phyloP scores from a whole-genome alignment of 2,888 invertebrate genomes.

The Ophonus ardosiacus region DNA sequence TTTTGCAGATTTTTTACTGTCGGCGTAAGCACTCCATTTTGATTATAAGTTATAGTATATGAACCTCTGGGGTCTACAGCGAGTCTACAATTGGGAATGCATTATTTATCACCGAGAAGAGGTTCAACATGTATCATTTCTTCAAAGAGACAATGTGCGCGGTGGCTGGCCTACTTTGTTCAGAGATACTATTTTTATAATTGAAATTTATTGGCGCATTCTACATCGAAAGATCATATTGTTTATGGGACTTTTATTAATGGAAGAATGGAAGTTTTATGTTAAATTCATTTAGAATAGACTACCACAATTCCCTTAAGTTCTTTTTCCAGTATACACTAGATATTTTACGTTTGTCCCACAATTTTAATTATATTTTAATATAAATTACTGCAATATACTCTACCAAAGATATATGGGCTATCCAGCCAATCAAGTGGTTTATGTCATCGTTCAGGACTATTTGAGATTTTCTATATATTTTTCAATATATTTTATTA shows the following conservation, averaged over 20 bases:
- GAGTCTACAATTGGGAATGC: slow-evolving; percentile 43
- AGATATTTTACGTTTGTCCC: neutral
- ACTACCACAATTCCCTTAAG: slow-evolving; percentile 10
- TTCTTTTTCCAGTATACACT: neutral
- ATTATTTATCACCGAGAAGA: slow-evolving; percentile 48
- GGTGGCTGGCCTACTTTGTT: neutral
- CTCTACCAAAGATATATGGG: neutral
- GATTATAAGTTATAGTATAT: slow-evolving; percentile 59
- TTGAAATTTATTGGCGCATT: slow-evolving; percentile 33
- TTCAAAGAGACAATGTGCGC: neutral
- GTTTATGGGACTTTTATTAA: slow-evolving; percentile 40
- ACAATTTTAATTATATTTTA: neutral
- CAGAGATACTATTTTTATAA: slow-evolving; percentile 29
- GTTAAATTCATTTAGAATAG: neutral
- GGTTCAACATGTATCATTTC: slow-evolving; percentile 37
- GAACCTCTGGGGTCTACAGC: neutral
- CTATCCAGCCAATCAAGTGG: too few species aligned
- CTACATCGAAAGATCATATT: slow-evolving; percentile 22
- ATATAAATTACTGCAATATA: neutral
- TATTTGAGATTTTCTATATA: too few species aligned
- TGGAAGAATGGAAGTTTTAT: slow-evolving; percentile 44
- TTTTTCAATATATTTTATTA: too few species aligned
- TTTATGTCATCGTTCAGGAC: too few species aligned
- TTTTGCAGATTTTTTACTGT: slow-evolving; percentile 57
- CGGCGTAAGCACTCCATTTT: slow-evolving; percentile 53